These are phyloP conservation scores for Holcopasites calliopsidis DNA, from an alignment of 1,140 invertebrate genomes.

Conservation along the genomic window DNA sequence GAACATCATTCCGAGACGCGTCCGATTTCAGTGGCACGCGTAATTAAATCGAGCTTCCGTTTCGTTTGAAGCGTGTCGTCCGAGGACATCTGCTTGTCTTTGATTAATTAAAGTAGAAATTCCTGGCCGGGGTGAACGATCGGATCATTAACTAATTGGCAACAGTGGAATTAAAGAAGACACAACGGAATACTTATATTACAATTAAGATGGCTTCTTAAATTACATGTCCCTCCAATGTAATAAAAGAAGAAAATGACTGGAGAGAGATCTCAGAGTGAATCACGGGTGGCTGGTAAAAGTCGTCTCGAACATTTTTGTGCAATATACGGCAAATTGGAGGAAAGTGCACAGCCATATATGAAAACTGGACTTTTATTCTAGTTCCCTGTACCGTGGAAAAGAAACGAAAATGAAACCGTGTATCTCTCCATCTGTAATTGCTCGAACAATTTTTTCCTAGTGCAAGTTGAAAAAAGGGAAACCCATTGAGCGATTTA, in stretches of 20 bases:
- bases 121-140: neutral
- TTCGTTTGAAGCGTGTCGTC: neutral
- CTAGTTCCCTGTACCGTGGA: neutral
- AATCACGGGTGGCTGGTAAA: no score
- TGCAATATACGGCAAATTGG: neutral
- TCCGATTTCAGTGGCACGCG: neutral
- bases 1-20: neutral
- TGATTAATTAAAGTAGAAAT: neutral
- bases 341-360: neutral
- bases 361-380: neutral
- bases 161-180: neutral
- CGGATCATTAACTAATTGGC: no score
- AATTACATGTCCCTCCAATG: no score
- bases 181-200: no score
- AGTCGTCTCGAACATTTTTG: neutral
- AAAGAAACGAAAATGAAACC: neutral
- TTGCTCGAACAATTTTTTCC: neutral
- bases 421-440: neutral
- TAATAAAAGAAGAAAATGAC: no score
- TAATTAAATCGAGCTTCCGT: slow-evolving; percentile 16
- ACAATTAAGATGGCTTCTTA: no score
- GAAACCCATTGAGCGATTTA: neutral
- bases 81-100: neutral
- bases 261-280: no score
- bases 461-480: neutral